Evolutionary conservation across 1,140 invertebrate species (phyloP).

Genomic region (Battus philenor): DNA sequence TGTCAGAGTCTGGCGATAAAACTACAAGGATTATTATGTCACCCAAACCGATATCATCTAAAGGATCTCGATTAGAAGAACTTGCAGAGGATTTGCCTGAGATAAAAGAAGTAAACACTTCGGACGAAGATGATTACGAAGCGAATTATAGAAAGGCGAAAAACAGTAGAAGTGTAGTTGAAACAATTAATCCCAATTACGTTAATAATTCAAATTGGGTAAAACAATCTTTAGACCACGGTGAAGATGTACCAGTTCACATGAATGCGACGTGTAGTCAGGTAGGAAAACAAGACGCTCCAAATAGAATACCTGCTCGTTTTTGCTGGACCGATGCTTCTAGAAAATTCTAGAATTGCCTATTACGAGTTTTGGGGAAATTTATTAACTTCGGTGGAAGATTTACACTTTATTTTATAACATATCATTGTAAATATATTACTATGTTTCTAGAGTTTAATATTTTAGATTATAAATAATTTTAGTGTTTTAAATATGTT

Average conservation of each 20-base stretch:
- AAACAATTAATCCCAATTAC: background rate
- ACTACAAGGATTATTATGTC: constrained; percentile 16
- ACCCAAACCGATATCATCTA: constrained; percentile 18
- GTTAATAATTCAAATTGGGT: background rate
- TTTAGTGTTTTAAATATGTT: no score
- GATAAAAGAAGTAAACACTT: constrained; percentile 32
- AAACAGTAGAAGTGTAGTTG: constrained; percentile 3
- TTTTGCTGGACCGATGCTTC: constrained; percentile 59
- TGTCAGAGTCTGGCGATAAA: constrained; percentile 21
- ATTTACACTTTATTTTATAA: no score
- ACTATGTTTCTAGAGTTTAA: no score
- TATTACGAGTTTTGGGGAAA: background rate
- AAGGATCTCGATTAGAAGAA: constrained; percentile 49
- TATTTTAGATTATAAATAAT: no score
- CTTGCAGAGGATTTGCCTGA: constrained; percentile 44
- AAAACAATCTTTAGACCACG: constrained; percentile 29
- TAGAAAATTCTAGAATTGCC: constrained; percentile 21
- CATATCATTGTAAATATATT: no score
- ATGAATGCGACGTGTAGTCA: constrained; percentile 18
- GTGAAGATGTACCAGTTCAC: constrained; percentile 31
- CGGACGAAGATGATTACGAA: constrained; percentile 30
- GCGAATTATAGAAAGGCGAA: background rate
- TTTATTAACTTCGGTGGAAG: no score
- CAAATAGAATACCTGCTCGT: constrained; percentile 43
- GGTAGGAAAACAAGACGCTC: constrained; percentile 29